phyloP scores from a whole-genome alignment of 1,140 invertebrate species.

The Drosophila mayri region DNA sequence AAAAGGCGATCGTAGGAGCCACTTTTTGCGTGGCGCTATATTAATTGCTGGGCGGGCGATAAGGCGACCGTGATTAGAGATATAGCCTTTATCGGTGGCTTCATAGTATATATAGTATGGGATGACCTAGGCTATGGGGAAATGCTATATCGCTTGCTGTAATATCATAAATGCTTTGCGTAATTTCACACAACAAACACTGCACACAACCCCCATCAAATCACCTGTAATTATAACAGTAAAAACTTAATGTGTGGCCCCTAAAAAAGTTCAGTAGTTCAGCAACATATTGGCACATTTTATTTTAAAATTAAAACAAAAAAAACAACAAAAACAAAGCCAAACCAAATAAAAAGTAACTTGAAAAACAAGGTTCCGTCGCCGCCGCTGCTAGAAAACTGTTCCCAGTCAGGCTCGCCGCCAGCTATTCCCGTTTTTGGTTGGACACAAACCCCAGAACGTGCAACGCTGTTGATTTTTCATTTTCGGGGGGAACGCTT shows the following conservation, averaged over 20 bases:
- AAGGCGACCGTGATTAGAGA: slow-evolving; percentile 46
- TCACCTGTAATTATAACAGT: slow-evolving; percentile 60
- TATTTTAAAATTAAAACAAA: slow-evolving; percentile 12
- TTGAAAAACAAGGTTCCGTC: slow-evolving; percentile 25
- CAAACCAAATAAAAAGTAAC: slow-evolving; percentile 34
- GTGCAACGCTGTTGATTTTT: background rate
- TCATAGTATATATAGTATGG: background rate
- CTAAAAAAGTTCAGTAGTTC: slow-evolving; percentile 20
- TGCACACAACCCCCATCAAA: slow-evolving; percentile 5
- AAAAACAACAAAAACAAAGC: background rate
- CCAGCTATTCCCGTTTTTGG: slow-evolving; percentile 30
- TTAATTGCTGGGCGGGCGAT: slow-evolving; percentile 36
- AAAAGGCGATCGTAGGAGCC: slow-evolving; percentile 2
- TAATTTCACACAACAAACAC: slow-evolving; percentile 13
- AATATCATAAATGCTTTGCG: slow-evolving; percentile 27
- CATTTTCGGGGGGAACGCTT: background rate
- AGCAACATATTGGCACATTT: slow-evolving; percentile 37
- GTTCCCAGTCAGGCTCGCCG: slow-evolving; percentile 45
- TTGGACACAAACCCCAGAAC: slow-evolving; percentile 24
- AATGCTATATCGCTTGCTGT: background rate
- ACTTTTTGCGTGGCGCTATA: slow-evolving; percentile 32
- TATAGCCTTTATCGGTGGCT: slow-evolving; percentile 22
- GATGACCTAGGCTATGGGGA: slow-evolving; percentile 18
- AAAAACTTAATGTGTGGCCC: slow-evolving; percentile 70
- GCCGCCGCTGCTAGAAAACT: slow-evolving; percentile 32